These are phyloP conservation scores for Hapalemur alaotrensis DNA, from an alignment of 2,797 vertebrate species.

Conservation along the genomic window DNA sequence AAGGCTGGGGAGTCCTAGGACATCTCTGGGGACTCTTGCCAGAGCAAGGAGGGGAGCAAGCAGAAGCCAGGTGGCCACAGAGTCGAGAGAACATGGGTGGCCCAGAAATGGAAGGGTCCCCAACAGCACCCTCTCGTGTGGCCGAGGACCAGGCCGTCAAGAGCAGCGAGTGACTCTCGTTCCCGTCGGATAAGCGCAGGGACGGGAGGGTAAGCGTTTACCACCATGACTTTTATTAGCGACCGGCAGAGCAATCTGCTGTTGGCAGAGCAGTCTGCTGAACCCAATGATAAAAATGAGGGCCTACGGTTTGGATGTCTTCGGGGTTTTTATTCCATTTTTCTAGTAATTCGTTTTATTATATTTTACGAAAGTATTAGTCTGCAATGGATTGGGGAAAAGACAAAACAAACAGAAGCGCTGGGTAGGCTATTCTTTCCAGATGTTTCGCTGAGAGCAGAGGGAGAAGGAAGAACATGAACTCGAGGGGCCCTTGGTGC, in stretches of 20 bases:
- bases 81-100: not conserved
- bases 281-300: not conserved
- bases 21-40: not conserved
- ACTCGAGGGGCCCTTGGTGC: not conserved
- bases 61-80: not conserved
- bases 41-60: not conserved
- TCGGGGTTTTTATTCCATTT: not conserved
- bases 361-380: conserved; percentile 24
- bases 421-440: not conserved
- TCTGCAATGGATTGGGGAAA: not conserved
- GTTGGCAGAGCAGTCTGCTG: not conserved
- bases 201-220: not conserved
- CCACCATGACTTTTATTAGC: not conserved
- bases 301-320: not conserved
- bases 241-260: accelerated
- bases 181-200: accelerated
- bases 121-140: not conserved
- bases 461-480: not conserved
- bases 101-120: not conserved
- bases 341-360: conserved; percentile 5
- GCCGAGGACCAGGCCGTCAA: not conserved
- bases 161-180: not conserved
- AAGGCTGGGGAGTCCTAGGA: too few relatives aligned
- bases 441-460: not conserved
- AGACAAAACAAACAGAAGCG: not conserved